These are phyloP conservation scores for Corythornis cristatus DNA, from an alignment of 2,113 vertebrate species.

Conservation along the genomic window DNA sequence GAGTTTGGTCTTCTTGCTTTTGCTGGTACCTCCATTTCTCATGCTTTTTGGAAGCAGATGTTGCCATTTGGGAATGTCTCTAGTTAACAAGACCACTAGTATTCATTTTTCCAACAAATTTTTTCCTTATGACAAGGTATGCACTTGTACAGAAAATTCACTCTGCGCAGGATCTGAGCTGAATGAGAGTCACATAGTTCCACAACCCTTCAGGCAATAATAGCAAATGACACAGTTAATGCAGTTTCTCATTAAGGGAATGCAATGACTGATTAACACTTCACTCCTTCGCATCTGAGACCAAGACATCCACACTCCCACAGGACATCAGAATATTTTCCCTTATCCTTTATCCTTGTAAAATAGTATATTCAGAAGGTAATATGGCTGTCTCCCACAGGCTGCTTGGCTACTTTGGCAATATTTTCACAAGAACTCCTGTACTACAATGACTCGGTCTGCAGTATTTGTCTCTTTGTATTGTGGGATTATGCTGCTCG, in stretches of 20 bases:
- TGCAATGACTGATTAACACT: conserved; percentile 1
- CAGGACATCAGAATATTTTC: neutral
- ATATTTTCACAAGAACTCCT: neutral
- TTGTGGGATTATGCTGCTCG: neutral
- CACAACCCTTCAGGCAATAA: neutral
- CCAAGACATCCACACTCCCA: conserved; percentile 1
- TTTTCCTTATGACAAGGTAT: conserved; percentile 50
- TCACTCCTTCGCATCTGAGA: conserved; percentile 35
- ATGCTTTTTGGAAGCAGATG: conserved; percentile 63
- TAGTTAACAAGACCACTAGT: conserved; percentile 49
- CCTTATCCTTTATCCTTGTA: neutral
- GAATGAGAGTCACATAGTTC: neutral
- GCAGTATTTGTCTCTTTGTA: neutral
- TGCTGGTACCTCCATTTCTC: conserved; percentile 55
- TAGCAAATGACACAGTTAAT: conserved; percentile 23
- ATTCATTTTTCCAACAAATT: conserved; percentile 60
- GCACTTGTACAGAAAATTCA: conserved; percentile 29
- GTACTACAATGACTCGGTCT: neutral
- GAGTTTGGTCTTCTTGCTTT: conserved; percentile 51
- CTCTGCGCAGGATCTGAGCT: neutral
- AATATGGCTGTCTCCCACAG: neutral
- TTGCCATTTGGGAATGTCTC: conserved; percentile 57
- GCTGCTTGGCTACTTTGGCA: rapidly evolving
- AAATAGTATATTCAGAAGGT: neutral
- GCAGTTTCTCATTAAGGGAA: conserved; percentile 13